Base-by-base conservation (phyloP, 2,888 invertebrate species). In the Nomada fucata region DNA sequence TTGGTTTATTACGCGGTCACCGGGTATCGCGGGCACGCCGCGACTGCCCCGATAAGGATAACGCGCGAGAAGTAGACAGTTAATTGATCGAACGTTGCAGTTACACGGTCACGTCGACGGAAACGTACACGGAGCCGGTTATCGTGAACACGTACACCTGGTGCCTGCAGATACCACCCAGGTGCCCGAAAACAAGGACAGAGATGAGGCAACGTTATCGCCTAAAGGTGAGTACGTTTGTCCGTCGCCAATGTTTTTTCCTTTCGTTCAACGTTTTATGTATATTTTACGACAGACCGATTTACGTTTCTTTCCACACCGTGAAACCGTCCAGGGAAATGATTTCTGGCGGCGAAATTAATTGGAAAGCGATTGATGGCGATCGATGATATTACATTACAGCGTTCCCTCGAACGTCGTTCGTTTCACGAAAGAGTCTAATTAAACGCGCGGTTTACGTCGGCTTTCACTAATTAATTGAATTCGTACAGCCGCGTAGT, bases 111-210 rank as follows among this genome's bases (percentile, higher is more conserved):
- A 96, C 96, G 29, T 95, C 95, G 79, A 94, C 95, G 72, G 95
- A 96, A 74, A 95, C 95, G 87, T 95, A 95, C 88, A 95, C 95
- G 53, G 96, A 97, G 78, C 96, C 96, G 68, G 96, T 96, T 92
- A 94, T 94, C 76, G 95, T 97, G 67, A 95, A 97, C 82, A 96
- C 96, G 2, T 96, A 96, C 92, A 95, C 95, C 88, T 97, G 97
- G 97, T 97, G 97, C 91, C 94, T 97, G 90, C 95, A 96, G 82
- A 95, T 97, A 90, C 97, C 97, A 9, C 97, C 97, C n/a, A 94
- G 97, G 83, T 97, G 97, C 92, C 96, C 97, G 61, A 95, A 95
- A 90, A 97, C 96, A 93, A 96, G 95, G 90, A 96, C 96, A 15
- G 96, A 96, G 93, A 95, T 96, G 94, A 95, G 96, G 86, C 96